Conservation (phyloP, 2,797 vertebrate species). For the Agapornis canus region DNA sequence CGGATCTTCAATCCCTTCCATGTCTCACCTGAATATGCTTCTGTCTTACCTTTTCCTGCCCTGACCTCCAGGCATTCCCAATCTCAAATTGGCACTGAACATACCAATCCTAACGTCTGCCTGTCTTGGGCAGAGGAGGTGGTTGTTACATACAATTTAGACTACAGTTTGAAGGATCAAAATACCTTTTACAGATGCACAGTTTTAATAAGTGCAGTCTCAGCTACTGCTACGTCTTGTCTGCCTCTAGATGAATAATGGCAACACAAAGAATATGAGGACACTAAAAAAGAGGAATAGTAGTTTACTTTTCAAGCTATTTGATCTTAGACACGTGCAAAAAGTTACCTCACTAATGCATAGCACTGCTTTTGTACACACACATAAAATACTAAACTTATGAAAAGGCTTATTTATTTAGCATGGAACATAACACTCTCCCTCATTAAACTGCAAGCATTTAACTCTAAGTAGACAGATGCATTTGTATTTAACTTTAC, state of each 20-base stretch:
- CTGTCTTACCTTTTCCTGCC: neutral
- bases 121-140: neutral
- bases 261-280: neutral
- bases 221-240: neutral
- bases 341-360: neutral
- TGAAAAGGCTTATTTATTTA: constrained; percentile 35
- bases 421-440: neutral
- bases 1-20: neutral
- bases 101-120: neutral
- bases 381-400: constrained; percentile 22
- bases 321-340: neutral
- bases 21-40: neutral
- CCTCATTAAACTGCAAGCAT: constrained; percentile 22
- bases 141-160: neutral
- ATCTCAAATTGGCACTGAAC: neutral
- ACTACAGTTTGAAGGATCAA: neutral
- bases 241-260: neutral
- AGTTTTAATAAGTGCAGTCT: neutral
- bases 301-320: neutral
- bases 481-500: constrained; percentile 16
- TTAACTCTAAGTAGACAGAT: constrained; percentile 38
- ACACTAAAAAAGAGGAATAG: neutral
- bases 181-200: neutral
- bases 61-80: neutral
- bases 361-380: neutral